These are phyloP conservation scores for Penaeus japonicus DNA, from an alignment of 1,140 invertebrate species.

Conservation along the genomic window DNA sequence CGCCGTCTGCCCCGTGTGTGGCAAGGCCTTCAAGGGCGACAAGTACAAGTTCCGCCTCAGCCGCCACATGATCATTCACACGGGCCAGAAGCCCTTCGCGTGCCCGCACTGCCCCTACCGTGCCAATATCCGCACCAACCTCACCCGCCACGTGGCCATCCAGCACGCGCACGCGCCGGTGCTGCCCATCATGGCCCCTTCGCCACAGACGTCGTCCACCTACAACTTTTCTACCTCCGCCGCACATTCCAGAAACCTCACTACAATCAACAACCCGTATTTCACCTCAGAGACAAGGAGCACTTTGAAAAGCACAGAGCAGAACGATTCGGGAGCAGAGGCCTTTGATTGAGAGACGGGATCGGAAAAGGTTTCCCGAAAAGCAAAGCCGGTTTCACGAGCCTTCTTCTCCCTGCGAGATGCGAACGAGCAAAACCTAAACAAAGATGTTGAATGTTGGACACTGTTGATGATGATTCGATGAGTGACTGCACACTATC, in stretches of 20 bases:
- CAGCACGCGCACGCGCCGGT: conserved; percentile 28
- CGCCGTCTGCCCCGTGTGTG: conserved; percentile 48
- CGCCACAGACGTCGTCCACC: neutral
- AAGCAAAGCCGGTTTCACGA: neutral
- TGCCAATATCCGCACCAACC: conserved; percentile 52
- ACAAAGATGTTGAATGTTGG: neutral
- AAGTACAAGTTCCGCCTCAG: conserved; percentile 54
- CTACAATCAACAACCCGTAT: neutral
- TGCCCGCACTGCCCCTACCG: conserved; percentile 61
- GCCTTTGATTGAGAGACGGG: neutral
- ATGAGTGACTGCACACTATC: neutral
- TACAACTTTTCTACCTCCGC: conserved; percentile 17
- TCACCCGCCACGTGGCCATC: conserved; percentile 51
- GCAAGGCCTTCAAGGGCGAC: conserved; percentile 47
- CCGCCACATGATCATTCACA: conserved; percentile 61
- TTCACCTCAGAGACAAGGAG: conserved; percentile 10
- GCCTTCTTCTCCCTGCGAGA: neutral
- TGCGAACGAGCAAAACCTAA: neutral
- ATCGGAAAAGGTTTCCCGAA: neutral
- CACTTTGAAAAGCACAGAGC: neutral
- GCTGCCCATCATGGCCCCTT: neutral
- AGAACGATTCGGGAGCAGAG: neutral
- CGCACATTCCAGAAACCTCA: conserved; percentile 41
- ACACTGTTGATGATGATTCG: neutral
- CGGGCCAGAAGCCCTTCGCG: conserved; percentile 67